A percentile compares a stretch with the other conserved stretches of the same genome.
Conservation (phyloP, 2,888 invertebrate genomes). For the Xylota sylvarum region DNA sequence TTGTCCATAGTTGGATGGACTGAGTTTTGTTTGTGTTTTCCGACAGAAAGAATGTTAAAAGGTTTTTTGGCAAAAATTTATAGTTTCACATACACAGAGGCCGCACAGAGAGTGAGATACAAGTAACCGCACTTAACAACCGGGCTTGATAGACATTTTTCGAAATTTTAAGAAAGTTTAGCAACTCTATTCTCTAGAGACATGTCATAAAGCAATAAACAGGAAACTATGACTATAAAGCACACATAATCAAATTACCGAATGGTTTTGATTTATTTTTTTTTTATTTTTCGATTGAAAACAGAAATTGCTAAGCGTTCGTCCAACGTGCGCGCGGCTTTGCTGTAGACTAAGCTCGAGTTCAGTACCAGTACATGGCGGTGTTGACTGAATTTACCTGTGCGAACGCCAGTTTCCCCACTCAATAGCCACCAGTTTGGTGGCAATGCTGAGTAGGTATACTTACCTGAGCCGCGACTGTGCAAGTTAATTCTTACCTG, state of each 20-base stretch:
- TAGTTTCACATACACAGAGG: neutral
- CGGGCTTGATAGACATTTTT: constrained; percentile 14
- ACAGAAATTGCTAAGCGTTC: constrained; percentile 42
- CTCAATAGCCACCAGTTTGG: constrained; percentile 32
- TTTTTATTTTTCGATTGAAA: constrained; percentile 3
- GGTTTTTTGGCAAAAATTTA: neutral
- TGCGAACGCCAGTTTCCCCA: constrained; percentile 62
- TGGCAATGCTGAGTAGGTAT: neutral
- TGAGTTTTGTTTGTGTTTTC: constrained; percentile 18
- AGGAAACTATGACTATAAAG: constrained; percentile 7
- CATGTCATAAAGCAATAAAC: neutral
- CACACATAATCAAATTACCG: constrained; percentile 24
- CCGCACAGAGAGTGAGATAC: too few species aligned
- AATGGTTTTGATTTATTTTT: neutral
- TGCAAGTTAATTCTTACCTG: constrained; percentile 30
- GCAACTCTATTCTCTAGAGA: neutral
- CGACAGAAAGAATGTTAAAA: neutral
- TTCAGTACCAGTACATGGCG: constrained; percentile 51
- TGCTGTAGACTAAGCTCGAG: constrained; percentile 67
- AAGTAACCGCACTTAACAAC: neutral
- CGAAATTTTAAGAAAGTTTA: constrained; percentile 18
- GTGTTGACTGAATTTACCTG: constrained; percentile 57
- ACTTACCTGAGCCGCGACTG: constrained; percentile 24
- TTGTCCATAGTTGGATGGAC: constrained; percentile 80
- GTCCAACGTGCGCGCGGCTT: constrained; percentile 67